These are phyloP conservation scores for Prionailurus viverrinus DNA, from an alignment of 2,113 vertebrate genomes.

Conservation along the genomic window DNA sequence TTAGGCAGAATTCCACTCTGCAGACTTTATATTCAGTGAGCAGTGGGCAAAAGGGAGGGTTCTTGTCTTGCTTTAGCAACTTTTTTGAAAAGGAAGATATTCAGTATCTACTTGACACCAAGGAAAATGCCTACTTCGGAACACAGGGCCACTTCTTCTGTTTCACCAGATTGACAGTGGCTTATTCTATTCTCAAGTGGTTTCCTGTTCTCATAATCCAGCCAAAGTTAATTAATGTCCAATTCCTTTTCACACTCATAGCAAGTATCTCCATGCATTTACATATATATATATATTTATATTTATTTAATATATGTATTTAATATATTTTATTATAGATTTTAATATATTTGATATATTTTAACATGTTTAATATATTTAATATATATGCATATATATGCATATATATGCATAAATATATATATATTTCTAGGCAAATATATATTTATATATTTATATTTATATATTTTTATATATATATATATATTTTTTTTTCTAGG, in stretches of 20 bases:
- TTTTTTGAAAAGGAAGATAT: neutral
- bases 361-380: no score
- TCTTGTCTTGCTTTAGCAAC: neutral
- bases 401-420: neutral
- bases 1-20: conserved; percentile 38
- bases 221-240: neutral
- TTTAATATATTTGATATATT: no score
- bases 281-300: neutral
- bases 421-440: neutral
- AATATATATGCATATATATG: no score
- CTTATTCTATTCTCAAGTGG: neutral
- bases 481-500: neutral
- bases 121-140: neutral
- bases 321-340: no score
- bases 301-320: no score
- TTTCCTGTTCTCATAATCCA: neutral
- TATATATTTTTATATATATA: neutral
- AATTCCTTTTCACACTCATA: neutral
- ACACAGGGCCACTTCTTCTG: neutral
- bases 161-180: neutral
- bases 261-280: neutral
- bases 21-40: neutral
- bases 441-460: no score
- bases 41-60: neutral
- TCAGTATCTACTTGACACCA: neutral